These are phyloP conservation scores for Macrobrachium rosenbergii DNA, from an alignment of 1,140 invertebrate genomes.

Conservation along the genomic window DNA sequence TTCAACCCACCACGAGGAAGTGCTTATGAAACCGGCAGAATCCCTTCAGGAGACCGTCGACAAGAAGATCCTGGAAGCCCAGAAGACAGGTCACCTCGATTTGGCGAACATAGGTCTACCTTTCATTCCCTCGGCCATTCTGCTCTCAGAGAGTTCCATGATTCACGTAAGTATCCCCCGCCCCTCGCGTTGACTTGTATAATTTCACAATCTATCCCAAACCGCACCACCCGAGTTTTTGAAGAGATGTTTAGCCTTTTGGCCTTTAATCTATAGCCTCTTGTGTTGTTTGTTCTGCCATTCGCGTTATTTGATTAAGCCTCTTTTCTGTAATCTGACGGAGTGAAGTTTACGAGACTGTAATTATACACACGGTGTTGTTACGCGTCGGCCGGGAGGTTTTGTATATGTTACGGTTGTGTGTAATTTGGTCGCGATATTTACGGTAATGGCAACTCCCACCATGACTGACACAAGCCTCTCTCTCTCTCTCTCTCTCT, in stretches of 20 bases:
- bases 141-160: conserved; percentile 38
- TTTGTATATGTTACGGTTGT: no score
- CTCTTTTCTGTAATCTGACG: no score
- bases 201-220: no score
- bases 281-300: neutral
- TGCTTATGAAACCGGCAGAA: neutral
- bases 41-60: conserved; percentile 51
- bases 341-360: no score
- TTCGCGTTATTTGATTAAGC: no score
- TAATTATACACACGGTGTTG: no score
- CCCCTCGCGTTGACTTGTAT: neutral
- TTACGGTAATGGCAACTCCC: neutral
- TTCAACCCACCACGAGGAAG: neutral
- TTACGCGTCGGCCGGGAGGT: no score
- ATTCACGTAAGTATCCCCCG: conserved; percentile 37
- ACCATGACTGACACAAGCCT: neutral
- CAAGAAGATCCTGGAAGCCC: conserved; percentile 30
- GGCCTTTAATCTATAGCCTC: neutral
- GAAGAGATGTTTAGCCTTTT: neutral
- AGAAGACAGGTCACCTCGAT: conserved; percentile 42
- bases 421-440: no score
- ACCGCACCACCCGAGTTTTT: no score
- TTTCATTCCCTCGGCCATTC: conserved; percentile 50
- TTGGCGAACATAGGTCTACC: conserved; percentile 38
- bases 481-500: conserved; percentile 4